Evolutionary conservation across 2,888 invertebrate genomes (phyloP), one percentile per base, ranked within the genome.

Genomic region (Amiota communis): DNA sequence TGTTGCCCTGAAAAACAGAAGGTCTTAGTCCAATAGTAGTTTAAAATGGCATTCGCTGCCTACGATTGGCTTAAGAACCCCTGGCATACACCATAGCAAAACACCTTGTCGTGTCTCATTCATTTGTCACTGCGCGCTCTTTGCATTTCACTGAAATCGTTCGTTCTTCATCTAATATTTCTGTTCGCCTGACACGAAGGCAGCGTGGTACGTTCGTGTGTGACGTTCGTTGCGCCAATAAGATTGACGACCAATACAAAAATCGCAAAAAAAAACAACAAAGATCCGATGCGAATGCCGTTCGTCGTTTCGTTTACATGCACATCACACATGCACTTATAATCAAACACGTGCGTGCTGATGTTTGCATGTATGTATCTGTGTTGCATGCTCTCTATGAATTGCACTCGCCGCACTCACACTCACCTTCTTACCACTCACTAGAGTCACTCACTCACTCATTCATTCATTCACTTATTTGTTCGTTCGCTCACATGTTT

Each of bases 141-240:
- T 15, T 59, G 59, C 59, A 59, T 20, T 20, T 59, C 59, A 10
- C 20, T 20, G 59, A 15, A 12, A 11, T 20, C n/a, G n/a, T 13
- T 53, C 13, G 8, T 36, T 64, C 13, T 64, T 64, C 9, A 23
- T 51, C 17, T 68, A 8, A 56, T 20, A 47, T n/a, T n/a, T 17
- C 59, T 70, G 70, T 61, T 13, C 57, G 70, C 70, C 49, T 70
- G 70, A n/a, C 17, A 51, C 23, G 67, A 75, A 80, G 79, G 85
- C 88, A 85, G 87, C 87, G 87, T 80, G 75, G 84, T 86, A 83
- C 80, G 87, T 88, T 88, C 84, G 87, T 88, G 87, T 88, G 88
- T 87, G 87, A 88, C 88, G 88, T 86, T 86, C 81, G 80, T 69
- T 71, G 68, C 72, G 74, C 79, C 81, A 81, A 81, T 81, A 36